A percentile compares a stretch with the other conserved stretches of the same genome.
These are phyloP conservation scores for Leptinotarsa haldemani DNA, from an alignment of 2,888 invertebrate genomes.

Conservation along the genomic window DNA sequence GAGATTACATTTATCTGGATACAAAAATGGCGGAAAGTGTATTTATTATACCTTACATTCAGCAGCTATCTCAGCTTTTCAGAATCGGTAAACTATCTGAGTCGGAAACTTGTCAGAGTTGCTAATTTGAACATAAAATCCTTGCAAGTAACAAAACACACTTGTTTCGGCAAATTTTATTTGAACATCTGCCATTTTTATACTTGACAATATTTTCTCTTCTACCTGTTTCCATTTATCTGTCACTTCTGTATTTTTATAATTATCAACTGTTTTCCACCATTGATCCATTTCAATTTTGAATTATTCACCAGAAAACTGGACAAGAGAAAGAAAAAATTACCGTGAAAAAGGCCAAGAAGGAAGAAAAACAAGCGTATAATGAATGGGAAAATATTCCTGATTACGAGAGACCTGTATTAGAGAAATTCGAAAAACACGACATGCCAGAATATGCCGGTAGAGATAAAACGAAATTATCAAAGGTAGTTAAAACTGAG, in stretches of 20 bases:
- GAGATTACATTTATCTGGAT: background rate
- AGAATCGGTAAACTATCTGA: no score
- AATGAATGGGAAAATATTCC: constrained; percentile 67
- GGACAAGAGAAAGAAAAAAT: constrained; percentile 54
- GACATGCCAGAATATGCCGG: constrained; percentile 67
- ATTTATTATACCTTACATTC: no score
- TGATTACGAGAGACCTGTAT: constrained; percentile 81
- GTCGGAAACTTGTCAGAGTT: no score
- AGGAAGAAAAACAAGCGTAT: constrained; percentile 53
- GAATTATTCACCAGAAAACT: constrained; percentile 54
- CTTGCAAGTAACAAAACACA: no score
- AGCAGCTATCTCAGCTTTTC: no score
- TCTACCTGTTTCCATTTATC: constrained; percentile 22
- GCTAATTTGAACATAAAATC: no score
- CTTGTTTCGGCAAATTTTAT: no score
- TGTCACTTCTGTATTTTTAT: constrained; percentile 18
- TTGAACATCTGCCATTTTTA: background rate
- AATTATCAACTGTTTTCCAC: constrained; percentile 7
- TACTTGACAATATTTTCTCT: background rate
- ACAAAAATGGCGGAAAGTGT: background rate
- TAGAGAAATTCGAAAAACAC: constrained; percentile 74
- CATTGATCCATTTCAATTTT: constrained; percentile 24
- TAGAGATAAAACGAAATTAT: constrained; percentile 64
- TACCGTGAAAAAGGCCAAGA: constrained; percentile 53
- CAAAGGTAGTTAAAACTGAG: constrained; percentile 59